phyloP scores from a whole-genome alignment of 2,888 invertebrate genomes.

The Marronus borbonicus region DNA sequence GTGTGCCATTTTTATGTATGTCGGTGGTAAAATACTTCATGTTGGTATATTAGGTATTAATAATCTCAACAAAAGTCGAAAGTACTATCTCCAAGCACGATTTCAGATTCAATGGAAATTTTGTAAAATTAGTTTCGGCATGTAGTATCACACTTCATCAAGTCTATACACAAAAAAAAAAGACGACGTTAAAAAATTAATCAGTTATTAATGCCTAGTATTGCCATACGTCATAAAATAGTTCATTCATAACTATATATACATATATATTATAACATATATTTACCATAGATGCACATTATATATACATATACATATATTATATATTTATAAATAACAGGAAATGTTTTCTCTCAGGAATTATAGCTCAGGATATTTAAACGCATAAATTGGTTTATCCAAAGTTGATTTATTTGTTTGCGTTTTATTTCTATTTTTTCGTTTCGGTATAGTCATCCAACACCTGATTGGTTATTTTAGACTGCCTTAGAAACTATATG shows the following conservation, averaged over 20 bases:
- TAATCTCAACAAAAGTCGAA: constrained; percentile 37
- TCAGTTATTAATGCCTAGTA: constrained; percentile 52
- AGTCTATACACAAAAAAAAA: neutral
- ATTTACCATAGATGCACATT: constrained; percentile 55
- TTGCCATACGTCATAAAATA: constrained; percentile 49
- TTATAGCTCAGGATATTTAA: constrained; percentile 67
- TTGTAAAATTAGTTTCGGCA: constrained; percentile 34
- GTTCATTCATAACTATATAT: constrained; percentile 55
- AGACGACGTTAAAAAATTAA: constrained; percentile 20
- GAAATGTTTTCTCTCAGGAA: constrained; percentile 69
- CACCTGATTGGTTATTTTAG: constrained; percentile 53
- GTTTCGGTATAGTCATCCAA: constrained; percentile 43
- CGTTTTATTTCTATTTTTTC: constrained; percentile 38
- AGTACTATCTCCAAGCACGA: constrained; percentile 26
- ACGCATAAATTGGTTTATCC: constrained; percentile 51
- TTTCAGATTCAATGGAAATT: constrained; percentile 26
- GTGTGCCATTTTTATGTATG: constrained; percentile 70
- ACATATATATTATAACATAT: constrained; percentile 55
- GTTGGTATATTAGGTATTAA: constrained; percentile 52
- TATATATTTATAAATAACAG: constrained; percentile 58
- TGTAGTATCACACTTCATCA: constrained; percentile 1
- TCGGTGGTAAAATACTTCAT: constrained; percentile 59
- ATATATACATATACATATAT: constrained; percentile 56
- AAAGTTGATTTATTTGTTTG: constrained; percentile 51
- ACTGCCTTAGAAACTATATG: constrained; percentile 52